Evolutionary conservation across 2,113 vertebrate genomes (phyloP), one percentile per base, ranked within the genome.

Genomic region (Pachycephala philippinensis): DNA sequence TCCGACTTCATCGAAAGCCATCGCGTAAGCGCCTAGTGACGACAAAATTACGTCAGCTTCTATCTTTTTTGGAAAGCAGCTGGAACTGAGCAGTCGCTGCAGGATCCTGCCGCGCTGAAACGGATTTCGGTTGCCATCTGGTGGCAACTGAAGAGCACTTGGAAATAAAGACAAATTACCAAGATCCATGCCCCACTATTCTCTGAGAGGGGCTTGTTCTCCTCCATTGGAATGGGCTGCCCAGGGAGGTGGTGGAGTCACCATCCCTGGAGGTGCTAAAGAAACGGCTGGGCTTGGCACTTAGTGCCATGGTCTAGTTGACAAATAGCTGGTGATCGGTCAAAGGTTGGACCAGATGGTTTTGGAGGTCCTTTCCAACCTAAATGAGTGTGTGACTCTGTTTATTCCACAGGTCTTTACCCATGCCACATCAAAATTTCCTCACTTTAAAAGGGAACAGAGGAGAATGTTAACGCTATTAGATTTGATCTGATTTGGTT

Each of bases 91-190:
- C 13, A 14, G 37, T 1, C 35, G 2, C 53, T 4, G 47, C 72
- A 64, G 39, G 45, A 80, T 18, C 35, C 65, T 31, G 81, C 56
- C 6, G 52, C 10, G 7, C 35, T 64, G 22, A 27, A 56, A 47
- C 21, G 52, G 94, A 23, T 93, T 94, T 82, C 53, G 90, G 70
- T 91, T 96, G 97, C 97, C 97, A 96, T 78, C 97, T 97, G 91
- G 82, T 89, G 97, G 89, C 61, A 53, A 23, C 2, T 4, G 24
- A 26, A 20, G 23, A 22, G 66, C 9, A 65, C 21, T 18, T 49
- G 40, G 44, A 61, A 68, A 37, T 1, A 13, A 0, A 11, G 26
- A 23, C 27, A 19, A 49, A 68, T 84, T 2, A 11, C 28, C 37
- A 11, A 72, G 11, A 57, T n/a, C 50, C 63, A 21, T 15, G 4